Evolutionary conservation across 2,797 vertebrate genomes (phyloP), one percentile per base, ranked within the genome.

Genomic region (Falco concolor): DNA sequence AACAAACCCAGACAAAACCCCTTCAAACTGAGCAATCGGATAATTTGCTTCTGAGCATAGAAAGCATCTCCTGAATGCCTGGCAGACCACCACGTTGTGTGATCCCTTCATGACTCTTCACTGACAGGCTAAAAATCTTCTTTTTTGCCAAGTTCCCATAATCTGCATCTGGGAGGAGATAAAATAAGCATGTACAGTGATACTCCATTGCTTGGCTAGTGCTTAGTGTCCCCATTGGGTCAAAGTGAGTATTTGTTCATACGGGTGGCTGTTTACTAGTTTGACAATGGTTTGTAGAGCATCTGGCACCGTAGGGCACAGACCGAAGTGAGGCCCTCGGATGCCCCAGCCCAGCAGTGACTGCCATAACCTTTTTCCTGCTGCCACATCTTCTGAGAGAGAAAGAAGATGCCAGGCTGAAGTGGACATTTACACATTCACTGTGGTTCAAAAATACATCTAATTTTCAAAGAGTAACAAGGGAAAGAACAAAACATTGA

Each of bases 1-100:
- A 76, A 38, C 11, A 40, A 70, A 56, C n/a, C 0, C 7, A 40
- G 78, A 28, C 12, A 79, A 14, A 12, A 3, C 0, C 1, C 3
- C 7, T 5, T 8, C 9, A 28, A 59, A 9, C 3, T 36, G 74
- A 24, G 30, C 1, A 12, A 42, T 20, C 56, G 6, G 4, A 61
- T 69, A 14, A 47, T 70, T 77, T 88, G 3, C 15, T 67, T 92
- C 42, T 84, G 53, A 74, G 44, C 13, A 61, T 73, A 83, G 28
- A 77, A 81, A 34, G 8, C 2, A 10, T 57, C 15, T 50, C 63
- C 49, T 65, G 52, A 83, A 42, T 18, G 12, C 5, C 1, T 12
- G 6, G 13, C 19, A 57, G 59, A 44, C 15, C 12, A 28, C 6
- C 1, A 4, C 42, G 18, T 50, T 22, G 4, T 67, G 11, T 34